Conservation (phyloP, 35 echinoderm and acorn worm species). For the Amphiura filiformis region DNA sequence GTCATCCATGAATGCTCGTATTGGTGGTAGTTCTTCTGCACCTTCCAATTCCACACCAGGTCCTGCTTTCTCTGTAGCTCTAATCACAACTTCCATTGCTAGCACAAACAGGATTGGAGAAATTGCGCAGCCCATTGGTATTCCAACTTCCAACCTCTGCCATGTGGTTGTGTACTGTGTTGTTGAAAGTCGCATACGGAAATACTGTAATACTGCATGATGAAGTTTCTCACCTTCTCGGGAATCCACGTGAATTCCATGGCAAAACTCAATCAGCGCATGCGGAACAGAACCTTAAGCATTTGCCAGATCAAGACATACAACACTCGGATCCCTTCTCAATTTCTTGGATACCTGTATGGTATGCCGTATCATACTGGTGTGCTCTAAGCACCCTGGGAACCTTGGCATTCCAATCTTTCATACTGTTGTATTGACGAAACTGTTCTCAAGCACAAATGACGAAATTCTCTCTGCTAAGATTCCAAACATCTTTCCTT, state of each 20-base stretch:
- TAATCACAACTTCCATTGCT: slow-evolving; percentile 20
- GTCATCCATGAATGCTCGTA: slow-evolving; percentile 28
- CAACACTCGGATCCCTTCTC: background rate
- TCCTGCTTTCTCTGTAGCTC: background rate
- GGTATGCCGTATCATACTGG: slow-evolving; percentile 1
- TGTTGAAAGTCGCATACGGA: slow-evolving; percentile 5
- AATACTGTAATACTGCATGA: slow-evolving; percentile 26
- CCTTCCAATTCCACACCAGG: background rate
- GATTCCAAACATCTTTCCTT: background rate
- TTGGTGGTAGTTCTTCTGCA: slow-evolving; percentile 27
- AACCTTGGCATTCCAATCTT: background rate
- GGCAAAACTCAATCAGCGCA: slow-evolving; percentile 26
- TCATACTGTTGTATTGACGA: background rate
- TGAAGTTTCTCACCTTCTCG: background rate
- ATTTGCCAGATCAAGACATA: background rate
- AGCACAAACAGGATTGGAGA: slow-evolving; percentile 32
- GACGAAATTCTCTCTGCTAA: background rate
- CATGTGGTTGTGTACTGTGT: background rate
- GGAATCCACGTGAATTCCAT: slow-evolving; percentile 37
- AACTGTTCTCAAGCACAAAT: background rate
- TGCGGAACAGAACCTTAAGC: slow-evolving; percentile 28
- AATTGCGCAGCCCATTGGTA: slow-evolving; percentile 26
- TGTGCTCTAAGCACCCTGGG: background rate
- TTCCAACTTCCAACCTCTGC: background rate
- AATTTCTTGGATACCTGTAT: background rate